Conservation (phyloP, 2,888 invertebrate species). For the Caenorhabditis afra region DNA sequence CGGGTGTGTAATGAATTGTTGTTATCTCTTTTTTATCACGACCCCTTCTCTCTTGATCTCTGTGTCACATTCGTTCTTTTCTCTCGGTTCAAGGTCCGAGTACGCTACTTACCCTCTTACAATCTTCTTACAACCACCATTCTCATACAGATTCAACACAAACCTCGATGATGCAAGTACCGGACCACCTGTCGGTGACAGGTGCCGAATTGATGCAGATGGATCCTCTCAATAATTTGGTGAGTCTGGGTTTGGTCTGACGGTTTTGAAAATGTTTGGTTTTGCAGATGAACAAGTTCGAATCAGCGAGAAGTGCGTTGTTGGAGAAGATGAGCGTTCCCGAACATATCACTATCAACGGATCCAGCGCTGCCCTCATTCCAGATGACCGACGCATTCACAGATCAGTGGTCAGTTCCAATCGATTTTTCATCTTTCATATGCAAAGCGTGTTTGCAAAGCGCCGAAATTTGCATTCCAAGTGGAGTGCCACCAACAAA, state of each 20-base stretch:
- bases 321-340: conserved; percentile 56
- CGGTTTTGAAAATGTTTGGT: neutral
- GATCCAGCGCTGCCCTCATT: conserved; percentile 20
- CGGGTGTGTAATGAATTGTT: conserved; percentile 45
- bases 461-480: too few relatives aligned
- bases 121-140: neutral
- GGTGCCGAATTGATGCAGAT: conserved; percentile 50
- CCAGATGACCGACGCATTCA: conserved; percentile 28
- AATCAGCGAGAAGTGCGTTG: conserved; percentile 36
- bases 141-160: conserved; percentile 10
- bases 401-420: conserved; percentile 25
- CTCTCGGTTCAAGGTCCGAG: conserved; percentile 49
- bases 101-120: conserved; percentile 17
- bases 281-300: conserved; percentile 46
- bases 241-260: conserved; percentile 4
- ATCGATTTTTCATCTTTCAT: conserved; percentile 1
- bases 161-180: conserved; percentile 52
- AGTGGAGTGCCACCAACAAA: too few relatives aligned
- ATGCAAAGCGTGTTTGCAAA: too few relatives aligned
- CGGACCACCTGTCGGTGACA: conserved; percentile 57
- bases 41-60: neutral
- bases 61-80: conserved; percentile 31
- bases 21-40: conserved; percentile 16
- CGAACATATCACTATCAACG: conserved; percentile 54
- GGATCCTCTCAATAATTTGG: conserved; percentile 49